These are phyloP conservation scores for Apteryx mantelli DNA, from an alignment of 2,113 vertebrate genomes.

Conservation along the genomic window DNA sequence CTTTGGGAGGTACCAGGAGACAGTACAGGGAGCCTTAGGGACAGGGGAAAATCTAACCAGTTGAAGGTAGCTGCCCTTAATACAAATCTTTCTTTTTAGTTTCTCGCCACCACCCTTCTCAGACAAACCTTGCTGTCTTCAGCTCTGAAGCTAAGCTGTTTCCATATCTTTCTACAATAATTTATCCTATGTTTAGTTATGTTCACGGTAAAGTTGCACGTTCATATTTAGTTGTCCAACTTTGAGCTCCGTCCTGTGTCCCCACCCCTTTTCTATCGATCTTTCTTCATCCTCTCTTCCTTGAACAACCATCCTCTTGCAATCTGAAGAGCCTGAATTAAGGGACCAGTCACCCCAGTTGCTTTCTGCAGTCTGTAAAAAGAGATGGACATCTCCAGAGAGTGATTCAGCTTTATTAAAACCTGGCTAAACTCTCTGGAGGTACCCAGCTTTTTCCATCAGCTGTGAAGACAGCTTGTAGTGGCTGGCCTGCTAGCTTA, in stretches of 20 bases:
- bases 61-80: not conserved
- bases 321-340: not conserved
- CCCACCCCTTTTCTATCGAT: not conserved
- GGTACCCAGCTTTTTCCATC: not conserved
- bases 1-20: not conserved
- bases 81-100: not conserved
- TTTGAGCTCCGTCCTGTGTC: not conserved
- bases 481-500: not conserved
- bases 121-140: not conserved
- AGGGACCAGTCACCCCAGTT: not conserved
- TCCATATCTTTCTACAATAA: not conserved
- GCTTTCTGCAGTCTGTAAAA: not conserved
- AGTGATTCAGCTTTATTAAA: not conserved
- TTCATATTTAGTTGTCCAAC: not conserved
- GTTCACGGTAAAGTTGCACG: fast-evolving
- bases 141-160: not conserved
- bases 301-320: not conserved
- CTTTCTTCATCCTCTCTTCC: not conserved
- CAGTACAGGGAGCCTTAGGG: not conserved
- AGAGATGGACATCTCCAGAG: not conserved
- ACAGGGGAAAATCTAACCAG: not conserved
- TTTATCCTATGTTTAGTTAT: not conserved
- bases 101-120: not conserved
- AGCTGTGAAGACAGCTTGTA: not conserved
- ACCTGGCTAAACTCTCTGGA: not conserved